Conservation (phyloP, 2,113 vertebrate species). For the Penelope pileata region DNA sequence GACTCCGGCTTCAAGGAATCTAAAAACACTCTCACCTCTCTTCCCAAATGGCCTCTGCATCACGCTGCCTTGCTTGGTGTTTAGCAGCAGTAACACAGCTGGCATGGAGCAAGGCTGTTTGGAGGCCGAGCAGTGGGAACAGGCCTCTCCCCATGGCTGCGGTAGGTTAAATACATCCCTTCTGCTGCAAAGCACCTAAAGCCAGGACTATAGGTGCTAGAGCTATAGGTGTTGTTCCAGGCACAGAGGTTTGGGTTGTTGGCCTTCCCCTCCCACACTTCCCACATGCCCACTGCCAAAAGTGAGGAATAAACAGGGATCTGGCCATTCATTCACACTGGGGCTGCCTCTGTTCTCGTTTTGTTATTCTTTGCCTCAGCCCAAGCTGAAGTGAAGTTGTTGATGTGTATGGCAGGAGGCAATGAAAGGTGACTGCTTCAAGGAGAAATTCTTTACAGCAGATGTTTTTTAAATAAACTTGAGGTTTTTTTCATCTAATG, state of each 20-base stretch:
- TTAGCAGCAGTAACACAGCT: neutral
- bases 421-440: slow-evolving; percentile 37
- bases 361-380: slow-evolving; percentile 27
- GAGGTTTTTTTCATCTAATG: neutral
- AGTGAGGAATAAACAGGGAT: neutral
- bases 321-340: neutral
- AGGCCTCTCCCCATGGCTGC: neutral
- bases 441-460: slow-evolving; percentile 51
- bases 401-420: slow-evolving; percentile 31
- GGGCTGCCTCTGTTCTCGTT: neutral
- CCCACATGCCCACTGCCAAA: neutral
- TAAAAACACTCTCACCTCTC: neutral
- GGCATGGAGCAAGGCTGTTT: neutral
- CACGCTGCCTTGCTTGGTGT: neutral
- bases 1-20: neutral
- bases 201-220: neutral
- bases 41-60: neutral
- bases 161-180: neutral
- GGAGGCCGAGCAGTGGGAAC: neutral
- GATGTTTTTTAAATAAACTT: slow-evolving; percentile 49
- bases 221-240: neutral
- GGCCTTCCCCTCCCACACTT: neutral
- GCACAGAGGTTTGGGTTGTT: neutral
- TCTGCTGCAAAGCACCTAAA: neutral
- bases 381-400: neutral